Conservation (phyloP, 2,797 vertebrate species). For the Cirrhinus molitorella region DNA sequence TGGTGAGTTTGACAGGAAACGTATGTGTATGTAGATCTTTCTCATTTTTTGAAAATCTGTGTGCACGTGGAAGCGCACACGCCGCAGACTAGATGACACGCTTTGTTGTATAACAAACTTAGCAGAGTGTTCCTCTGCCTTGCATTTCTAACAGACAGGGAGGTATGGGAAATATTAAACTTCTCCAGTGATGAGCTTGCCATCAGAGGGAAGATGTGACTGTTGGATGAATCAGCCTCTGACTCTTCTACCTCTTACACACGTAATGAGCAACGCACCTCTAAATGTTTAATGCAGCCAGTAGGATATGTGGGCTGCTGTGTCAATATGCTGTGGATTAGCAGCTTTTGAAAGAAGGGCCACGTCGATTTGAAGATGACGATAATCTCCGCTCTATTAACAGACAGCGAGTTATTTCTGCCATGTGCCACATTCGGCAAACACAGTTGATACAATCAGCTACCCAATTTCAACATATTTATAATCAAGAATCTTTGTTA, state of each 20-base stretch:
- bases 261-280: conserved; percentile 24
- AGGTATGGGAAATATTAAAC: conserved; percentile 54
- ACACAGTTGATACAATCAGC: background rate
- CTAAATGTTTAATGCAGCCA: conserved; percentile 34
- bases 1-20: conserved; percentile 47
- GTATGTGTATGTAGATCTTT: conserved; percentile 2
- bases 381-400: background rate
- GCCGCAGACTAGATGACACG: conserved; percentile 34
- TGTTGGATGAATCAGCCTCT: conserved; percentile 50
- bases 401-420: conserved; percentile 17
- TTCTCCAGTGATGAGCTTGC: conserved; percentile 43
- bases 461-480: background rate
- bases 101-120: conserved; percentile 60
- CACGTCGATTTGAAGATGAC: conserved; percentile 1
- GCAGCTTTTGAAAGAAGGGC: conserved; percentile 12
- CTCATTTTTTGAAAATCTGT: background rate
- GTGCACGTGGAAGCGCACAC: background rate
- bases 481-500: background rate
- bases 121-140: conserved; percentile 15
- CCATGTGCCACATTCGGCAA: background rate
- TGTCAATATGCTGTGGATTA: conserved; percentile 31
- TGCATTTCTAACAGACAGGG: conserved; percentile 46
- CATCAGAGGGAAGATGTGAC: conserved; percentile 49
- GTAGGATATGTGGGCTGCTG: conserved; percentile 24
- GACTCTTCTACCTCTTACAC: conserved; percentile 30